Conservation (phyloP, 1,140 invertebrate genomes). For the Ctenoplectra terminalis region DNA sequence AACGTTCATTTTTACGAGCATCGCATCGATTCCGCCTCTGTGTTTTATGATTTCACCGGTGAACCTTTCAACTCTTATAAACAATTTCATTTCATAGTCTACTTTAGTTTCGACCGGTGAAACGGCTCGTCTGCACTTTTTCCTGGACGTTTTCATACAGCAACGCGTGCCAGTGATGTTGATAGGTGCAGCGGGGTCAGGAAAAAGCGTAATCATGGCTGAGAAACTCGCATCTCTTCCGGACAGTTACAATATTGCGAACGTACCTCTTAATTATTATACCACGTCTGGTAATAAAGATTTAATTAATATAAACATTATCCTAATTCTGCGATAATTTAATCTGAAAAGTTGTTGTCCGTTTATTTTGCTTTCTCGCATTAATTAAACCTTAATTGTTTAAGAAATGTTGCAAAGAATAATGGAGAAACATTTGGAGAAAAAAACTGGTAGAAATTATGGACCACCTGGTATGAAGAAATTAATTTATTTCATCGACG, state of each 20-base stretch:
- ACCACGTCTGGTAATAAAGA: conserved; percentile 90
- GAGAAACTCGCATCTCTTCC: conserved; percentile 91
- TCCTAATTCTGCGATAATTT: no score
- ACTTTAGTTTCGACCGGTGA: conserved; percentile 94
- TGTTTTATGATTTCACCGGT: background rate
- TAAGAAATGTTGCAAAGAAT: conserved; percentile 94
- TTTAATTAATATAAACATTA: background rate
- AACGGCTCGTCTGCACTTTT: conserved; percentile 94
- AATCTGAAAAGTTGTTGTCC: no score
- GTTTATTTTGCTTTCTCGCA: background rate
- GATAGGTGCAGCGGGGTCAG: conserved; percentile 93
- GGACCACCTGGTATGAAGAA: conserved; percentile 95
- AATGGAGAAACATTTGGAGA: conserved; percentile 96
- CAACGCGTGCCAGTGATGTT: conserved; percentile 94
- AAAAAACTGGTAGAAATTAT: conserved; percentile 96
- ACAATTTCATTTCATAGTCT: conserved; percentile 82
- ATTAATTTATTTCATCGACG: conserved; percentile 97
- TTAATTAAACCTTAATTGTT: conserved; percentile 10
- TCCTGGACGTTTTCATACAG: conserved; percentile 93
- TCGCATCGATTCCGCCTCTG: no score
- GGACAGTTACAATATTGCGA: conserved; percentile 91
- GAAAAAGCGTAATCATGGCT: conserved; percentile 93
- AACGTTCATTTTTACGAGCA: no score
- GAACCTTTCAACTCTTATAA: background rate
- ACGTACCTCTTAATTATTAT: conserved; percentile 98